phyloP scores from a whole-genome alignment of 2,113 vertebrate species.

The Suncus etruscus region DNA sequence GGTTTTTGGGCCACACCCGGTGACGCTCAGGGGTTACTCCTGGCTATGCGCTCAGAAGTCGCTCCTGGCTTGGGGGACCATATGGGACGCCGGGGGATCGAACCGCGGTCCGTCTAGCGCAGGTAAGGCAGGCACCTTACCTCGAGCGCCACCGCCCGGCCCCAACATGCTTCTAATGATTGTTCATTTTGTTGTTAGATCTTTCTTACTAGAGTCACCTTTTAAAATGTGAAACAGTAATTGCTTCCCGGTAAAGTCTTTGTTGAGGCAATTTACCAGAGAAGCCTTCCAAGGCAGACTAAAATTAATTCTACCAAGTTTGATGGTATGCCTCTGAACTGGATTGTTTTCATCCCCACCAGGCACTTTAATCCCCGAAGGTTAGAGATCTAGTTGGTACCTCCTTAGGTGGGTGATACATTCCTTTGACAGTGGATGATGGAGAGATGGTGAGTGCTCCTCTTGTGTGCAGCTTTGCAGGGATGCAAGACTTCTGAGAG shows the following conservation, averaged over 20 bases:
- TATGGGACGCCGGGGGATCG: too few species aligned
- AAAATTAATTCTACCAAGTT: not conserved
- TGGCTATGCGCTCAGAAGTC: too few species aligned
- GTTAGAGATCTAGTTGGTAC: constrained; percentile 41
- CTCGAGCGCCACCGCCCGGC: too few species aligned
- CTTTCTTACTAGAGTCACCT: not conserved
- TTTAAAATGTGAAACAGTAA: not conserved
- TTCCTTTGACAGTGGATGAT: constrained; percentile 39
- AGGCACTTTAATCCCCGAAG: not conserved
- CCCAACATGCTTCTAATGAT: not conserved
- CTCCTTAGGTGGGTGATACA: constrained; percentile 2
- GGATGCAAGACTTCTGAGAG: constrained; percentile 45
- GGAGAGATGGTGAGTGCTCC: not conserved
- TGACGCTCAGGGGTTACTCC: too few species aligned
- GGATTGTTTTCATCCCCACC: not conserved
- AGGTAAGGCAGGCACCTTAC: too few species aligned
- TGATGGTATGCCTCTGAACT: not conserved
- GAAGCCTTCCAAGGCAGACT: constrained; percentile 36
- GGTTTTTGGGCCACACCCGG: too few species aligned
- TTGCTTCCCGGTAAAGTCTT: not conserved
- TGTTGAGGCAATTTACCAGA: constrained; percentile 29
- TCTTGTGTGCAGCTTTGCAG: constrained; percentile 26
- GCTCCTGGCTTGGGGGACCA: too few species aligned
- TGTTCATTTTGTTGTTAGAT: not conserved
- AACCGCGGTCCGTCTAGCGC: too few species aligned